phyloP scores from a whole-genome alignment of 2,797 vertebrate genomes.

The Propithecus deckenii region DNA sequence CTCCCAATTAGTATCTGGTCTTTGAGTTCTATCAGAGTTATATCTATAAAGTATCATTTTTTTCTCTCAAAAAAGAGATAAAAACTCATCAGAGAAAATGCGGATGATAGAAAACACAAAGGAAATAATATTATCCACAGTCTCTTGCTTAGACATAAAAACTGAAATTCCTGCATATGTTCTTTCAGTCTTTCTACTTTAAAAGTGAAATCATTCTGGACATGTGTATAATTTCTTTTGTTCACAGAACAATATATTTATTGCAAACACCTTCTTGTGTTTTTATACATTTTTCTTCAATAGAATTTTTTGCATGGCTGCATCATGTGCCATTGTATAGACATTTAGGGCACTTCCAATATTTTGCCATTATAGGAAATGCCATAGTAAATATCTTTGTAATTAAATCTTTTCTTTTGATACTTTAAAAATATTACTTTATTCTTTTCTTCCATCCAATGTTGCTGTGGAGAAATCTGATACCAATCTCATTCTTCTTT shows the following conservation, averaged over 20 bases:
- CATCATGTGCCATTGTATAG: background rate
- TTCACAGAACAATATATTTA: background rate
- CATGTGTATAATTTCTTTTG: background rate
- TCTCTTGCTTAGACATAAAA: background rate
- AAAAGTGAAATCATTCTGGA: background rate
- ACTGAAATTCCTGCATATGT: background rate
- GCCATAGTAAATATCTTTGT: background rate
- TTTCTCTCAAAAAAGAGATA: background rate
- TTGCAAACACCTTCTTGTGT: background rate
- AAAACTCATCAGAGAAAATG: conserved; percentile 31
- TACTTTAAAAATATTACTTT: background rate
- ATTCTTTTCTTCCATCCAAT: background rate
- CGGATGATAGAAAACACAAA: background rate
- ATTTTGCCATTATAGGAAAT: background rate
- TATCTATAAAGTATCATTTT: background rate
- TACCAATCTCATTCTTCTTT: background rate
- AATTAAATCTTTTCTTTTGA: background rate
- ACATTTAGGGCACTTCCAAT: background rate
- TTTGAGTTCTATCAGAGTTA: background rate
- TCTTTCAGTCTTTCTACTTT: background rate
- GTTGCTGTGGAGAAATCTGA: background rate
- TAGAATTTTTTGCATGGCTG: background rate
- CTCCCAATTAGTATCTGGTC: background rate
- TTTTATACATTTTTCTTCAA: background rate
- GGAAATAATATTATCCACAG: background rate